Percentiles rank a stretch among this genome's conserved stretches.
Conservation (phyloP, 2,888 invertebrate species). For the Boloria euphrosyne region DNA sequence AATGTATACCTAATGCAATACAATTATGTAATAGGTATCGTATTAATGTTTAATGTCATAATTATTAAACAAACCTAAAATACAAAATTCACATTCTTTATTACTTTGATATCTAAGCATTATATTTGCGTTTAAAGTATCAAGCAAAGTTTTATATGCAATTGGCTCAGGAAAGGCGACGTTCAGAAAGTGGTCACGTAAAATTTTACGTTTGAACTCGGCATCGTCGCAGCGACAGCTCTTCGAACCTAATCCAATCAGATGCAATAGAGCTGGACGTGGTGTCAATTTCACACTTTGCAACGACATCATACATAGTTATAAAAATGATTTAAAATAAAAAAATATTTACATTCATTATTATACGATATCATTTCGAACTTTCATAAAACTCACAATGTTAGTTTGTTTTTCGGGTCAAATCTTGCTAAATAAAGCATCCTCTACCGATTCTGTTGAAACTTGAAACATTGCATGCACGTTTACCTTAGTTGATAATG, state of each 20-base stretch:
- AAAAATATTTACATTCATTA: too few species aligned
- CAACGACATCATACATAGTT: slow-evolving; percentile 37
- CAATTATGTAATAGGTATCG: too few species aligned
- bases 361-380: too few species aligned
- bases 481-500: too few species aligned
- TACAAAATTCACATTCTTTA: not conserved
- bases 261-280: slow-evolving; percentile 70
- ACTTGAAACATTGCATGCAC: too few species aligned
- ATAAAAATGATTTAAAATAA: not conserved
- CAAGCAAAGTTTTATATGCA: slow-evolving; percentile 63
- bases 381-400: too few species aligned
- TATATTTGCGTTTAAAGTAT: slow-evolving; percentile 62
- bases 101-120: slow-evolving; percentile 62
- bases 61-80: too few species aligned
- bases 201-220: slow-evolving; percentile 79
- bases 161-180: slow-evolving; percentile 69
- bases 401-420: too few species aligned
- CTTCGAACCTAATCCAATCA: slow-evolving; percentile 79
- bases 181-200: slow-evolving; percentile 79
- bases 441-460: too few species aligned
- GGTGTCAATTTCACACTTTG: slow-evolving; percentile 71
- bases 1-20: too few species aligned
- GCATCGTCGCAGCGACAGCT: slow-evolving; percentile 69
- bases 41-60: too few species aligned
- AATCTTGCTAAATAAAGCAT: too few species aligned